A percentile compares a stretch with the other conserved stretches of the same genome.
Conservation (phyloP, 2,888 invertebrate species). For the Eurytoma californica region DNA sequence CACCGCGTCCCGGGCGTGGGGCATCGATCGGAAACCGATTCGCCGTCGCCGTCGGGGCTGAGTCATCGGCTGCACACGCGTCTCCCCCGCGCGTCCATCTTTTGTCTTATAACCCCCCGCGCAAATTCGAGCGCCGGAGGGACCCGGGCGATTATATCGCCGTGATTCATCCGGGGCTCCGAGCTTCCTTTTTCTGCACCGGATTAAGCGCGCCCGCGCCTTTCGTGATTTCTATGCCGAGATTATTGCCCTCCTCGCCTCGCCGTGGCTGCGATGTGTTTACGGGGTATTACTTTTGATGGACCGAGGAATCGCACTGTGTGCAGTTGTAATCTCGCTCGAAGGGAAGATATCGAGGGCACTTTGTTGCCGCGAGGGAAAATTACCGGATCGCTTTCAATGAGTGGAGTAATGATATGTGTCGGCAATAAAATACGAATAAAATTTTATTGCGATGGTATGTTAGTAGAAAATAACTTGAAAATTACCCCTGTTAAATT, state of each 20-base stretch:
- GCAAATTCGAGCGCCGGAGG: not conserved
- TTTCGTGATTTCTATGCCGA: not conserved
- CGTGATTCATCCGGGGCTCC: conserved; percentile 25
- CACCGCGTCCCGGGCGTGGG: not conserved
- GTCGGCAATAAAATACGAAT: no score
- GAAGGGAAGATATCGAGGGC: no score
- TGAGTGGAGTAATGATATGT: no score
- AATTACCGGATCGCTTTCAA: no score
- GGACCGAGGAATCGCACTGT: not conserved
- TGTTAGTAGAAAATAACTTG: no score
- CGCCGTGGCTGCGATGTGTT: no score
- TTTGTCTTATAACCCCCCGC: not conserved
- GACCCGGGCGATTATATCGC: conserved; percentile 11
- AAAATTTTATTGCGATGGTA: no score
- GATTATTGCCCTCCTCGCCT: no score
- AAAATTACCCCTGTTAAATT: no score
- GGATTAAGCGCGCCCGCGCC: not conserved
- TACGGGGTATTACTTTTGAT: not conserved
- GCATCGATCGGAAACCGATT: conserved; percentile 49
- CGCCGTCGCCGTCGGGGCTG: conserved; percentile 7
- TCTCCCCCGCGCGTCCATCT: no score
- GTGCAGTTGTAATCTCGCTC: no score
- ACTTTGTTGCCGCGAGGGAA: no score
- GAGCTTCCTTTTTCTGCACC: not conserved
- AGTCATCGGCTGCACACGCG: conserved; percentile 8